phyloP scores from a whole-genome alignment of 2,797 vertebrate species.

The Chlorospingus flavigularis region DNA sequence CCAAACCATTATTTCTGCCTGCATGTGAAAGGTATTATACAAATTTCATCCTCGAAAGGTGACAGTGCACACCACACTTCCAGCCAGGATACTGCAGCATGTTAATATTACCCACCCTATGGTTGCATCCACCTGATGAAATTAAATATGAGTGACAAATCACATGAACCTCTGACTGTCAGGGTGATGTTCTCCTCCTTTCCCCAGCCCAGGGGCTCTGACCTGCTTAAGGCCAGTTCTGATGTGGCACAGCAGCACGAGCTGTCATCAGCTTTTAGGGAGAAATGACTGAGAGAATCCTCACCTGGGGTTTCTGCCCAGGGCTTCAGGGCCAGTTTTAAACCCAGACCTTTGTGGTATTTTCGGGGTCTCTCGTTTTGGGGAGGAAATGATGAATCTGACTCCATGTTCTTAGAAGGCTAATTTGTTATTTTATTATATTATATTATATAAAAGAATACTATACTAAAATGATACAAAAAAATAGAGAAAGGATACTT shows the following conservation, averaged over 20 bases:
- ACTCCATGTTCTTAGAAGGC: too few relatives aligned
- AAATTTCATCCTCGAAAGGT: background rate
- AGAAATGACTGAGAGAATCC: background rate
- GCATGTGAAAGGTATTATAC: background rate
- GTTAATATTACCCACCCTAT: background rate
- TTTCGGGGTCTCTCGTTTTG: fast-evolving
- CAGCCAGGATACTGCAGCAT: background rate
- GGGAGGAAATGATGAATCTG: too few relatives aligned
- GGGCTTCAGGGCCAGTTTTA: background rate
- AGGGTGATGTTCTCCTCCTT: background rate
- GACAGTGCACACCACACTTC: background rate
- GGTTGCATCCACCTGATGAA: background rate
- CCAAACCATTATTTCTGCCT: background rate
- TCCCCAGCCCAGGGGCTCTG: background rate
- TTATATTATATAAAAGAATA: too few relatives aligned
- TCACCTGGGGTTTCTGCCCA: background rate
- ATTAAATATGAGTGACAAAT: background rate
- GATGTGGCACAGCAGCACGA: background rate
- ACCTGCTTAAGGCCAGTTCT: background rate
- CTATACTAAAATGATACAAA: too few relatives aligned
- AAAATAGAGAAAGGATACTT: too few relatives aligned
- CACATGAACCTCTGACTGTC: background rate
- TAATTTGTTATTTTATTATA: too few relatives aligned
- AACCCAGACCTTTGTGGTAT: background rate
- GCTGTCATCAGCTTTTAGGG: fast-evolving